Percentiles rank a stretch among this genome's conserved stretches.
Conservation (phyloP, 2,113 vertebrate genomes). For the Romanogobio albipinnatus region DNA sequence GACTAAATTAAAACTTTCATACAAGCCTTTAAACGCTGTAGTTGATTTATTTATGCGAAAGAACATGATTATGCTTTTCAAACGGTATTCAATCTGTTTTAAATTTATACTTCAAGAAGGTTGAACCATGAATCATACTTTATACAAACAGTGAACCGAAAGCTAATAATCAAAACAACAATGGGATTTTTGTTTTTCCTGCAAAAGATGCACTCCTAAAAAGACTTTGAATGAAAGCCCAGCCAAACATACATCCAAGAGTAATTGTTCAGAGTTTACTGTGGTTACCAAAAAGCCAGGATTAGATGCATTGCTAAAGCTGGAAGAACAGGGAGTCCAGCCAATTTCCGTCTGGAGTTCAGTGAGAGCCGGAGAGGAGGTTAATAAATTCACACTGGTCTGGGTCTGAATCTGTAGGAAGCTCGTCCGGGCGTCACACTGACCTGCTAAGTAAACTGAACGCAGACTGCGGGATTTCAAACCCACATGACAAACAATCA, state of each 20-base stretch:
- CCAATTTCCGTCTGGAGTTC: neutral
- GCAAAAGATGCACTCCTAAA: neutral
- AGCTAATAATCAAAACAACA: neutral
- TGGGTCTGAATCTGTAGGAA: neutral
- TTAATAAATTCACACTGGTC: neutral
- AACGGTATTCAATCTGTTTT: neutral
- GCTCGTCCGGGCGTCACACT: neutral
- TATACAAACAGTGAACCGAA: neutral
- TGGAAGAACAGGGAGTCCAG: conserved; percentile 15
- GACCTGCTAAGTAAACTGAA: neutral
- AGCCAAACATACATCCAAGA: neutral
- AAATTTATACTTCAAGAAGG: neutral
- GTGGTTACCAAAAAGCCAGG: neutral
- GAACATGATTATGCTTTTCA: neutral
- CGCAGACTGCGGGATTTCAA: neutral
- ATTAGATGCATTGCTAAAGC: neutral
- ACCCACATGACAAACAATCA: neutral
- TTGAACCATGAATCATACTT: conserved; percentile 4
- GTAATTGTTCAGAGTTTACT: neutral
- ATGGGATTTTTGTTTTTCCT: neutral
- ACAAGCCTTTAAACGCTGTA: neutral
- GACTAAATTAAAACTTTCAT: neutral
- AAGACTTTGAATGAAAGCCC: neutral
- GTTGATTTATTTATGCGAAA: neutral
- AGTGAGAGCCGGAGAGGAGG: neutral